Base-by-base conservation (phyloP, 2,113 vertebrate genomes). In the Syngnathoides biaculeatus region DNA sequence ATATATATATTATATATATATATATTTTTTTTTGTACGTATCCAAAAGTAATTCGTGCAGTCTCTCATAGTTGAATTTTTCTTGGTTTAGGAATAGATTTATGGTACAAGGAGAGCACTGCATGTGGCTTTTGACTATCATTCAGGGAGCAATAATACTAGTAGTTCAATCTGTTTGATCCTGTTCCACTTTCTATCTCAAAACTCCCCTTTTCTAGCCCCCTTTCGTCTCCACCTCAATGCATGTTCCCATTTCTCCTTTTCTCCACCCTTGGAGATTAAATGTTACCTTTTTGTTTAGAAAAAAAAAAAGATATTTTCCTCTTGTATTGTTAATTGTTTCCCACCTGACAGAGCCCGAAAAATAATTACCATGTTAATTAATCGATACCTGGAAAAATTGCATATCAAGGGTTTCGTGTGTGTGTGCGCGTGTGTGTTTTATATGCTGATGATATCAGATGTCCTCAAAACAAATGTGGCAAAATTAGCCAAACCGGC, bases 11-110 rank as follows among this genome's bases (percentile, higher is more conserved):
- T n/a, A n/a, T n/a, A n/a, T n/a, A n/a, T n/a, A n/a, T n/a, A n/a
- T n/a, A n/a, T n/a, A n/a, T n/a, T n/a, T n/a, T 65, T 47, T 15
- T 8, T 68, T 71, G 69, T 63, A 55, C 40, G 55, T 55, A 64
- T 65, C 35, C 35, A 26, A 74, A 57, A 62, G 5, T 45, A 35
- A 71, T 78, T 71, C 63, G 39, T 69, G 24, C 74, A 74, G 42
- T 52, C 15, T 65, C 9, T 24, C 58, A 42, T 62, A n/a, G 14
- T 64, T 77, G 65, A 66, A 56, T 68, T 69, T 67, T 74, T 56
- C 60, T 47, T 58, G 52, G 42, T 48, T 72, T 55, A 61, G 63
- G 71, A 60, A 76, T 65, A 65, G 39, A 76, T 68, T 71, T 40
- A 67, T 30, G 35, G 50, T 43, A 26, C 17, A 59, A 15, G 35